Evolutionary conservation across 2,888 invertebrate genomes (phyloP).

Genomic region (Dione vanillae): DNA sequence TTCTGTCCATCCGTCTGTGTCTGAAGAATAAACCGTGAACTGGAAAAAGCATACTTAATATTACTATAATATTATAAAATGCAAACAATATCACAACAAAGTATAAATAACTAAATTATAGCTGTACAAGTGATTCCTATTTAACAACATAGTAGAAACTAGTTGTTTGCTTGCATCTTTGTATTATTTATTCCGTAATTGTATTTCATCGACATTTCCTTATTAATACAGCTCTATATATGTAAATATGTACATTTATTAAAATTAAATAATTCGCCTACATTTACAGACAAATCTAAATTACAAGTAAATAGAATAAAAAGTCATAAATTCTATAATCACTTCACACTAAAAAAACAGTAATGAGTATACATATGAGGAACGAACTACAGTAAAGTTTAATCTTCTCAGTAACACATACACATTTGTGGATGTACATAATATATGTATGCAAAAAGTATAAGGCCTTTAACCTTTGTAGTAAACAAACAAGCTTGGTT

Average conservation of each 20-base stretch:
- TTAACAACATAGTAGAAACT: not conserved
- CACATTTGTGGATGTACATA: not conserved
- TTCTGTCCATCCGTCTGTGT: no score
- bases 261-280: not conserved
- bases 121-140: not conserved
- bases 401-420: not conserved
- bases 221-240: not conserved
- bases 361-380: no score
- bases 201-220: not conserved
- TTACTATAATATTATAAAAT: no score
- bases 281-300: not conserved
- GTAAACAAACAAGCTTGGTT: constrained; percentile 32
- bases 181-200: not conserved
- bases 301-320: not conserved
- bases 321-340: not conserved
- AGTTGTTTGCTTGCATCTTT: not conserved
- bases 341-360: not conserved
- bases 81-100: not conserved
- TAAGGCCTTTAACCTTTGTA: constrained; percentile 38
- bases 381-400: not conserved
- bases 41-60: no score
- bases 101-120: not conserved
- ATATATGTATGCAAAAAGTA: constrained; percentile 18
- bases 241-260: not conserved
- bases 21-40: no score